These are phyloP conservation scores for Apodemia zela DNA, from an alignment of 2,888 invertebrate species.

Conservation along the genomic window DNA sequence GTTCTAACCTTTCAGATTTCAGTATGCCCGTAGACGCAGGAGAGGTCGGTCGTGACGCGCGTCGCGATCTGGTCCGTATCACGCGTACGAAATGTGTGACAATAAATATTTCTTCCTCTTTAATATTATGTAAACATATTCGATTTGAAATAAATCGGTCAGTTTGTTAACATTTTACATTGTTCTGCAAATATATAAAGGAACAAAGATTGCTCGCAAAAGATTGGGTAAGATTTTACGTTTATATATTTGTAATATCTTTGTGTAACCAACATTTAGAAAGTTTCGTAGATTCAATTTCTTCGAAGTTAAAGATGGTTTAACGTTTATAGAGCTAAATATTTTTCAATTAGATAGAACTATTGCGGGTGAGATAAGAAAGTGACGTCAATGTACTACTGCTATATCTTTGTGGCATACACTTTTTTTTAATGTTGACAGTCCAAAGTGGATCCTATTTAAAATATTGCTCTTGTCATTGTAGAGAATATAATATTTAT, in stretches of 20 bases:
- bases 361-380: not conserved
- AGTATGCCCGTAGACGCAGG: conserved; percentile 62
- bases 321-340: too few species aligned
- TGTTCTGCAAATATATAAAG: conserved; percentile 1
- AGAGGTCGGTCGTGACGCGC: conserved; percentile 55
- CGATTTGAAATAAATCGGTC: conserved; percentile 35
- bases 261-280: not conserved
- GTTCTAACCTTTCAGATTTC: conserved; percentile 41
- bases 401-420: not conserved
- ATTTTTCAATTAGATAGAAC: too few species aligned
- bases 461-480: too few species aligned
- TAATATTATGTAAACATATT: conserved; percentile 47
- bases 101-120: conserved; percentile 78
- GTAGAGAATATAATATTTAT: too few species aligned
- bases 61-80: conserved; percentile 45
- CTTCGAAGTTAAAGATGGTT: not conserved
- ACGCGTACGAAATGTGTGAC: conserved; percentile 76
- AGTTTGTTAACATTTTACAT: conserved; percentile 9
- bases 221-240: not conserved
- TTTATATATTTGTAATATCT: not conserved
- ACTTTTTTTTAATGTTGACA: too few species aligned
- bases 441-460: too few species aligned
- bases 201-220: not conserved
- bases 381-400: not conserved
- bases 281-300: not conserved